These are phyloP conservation scores for Pelosia muscerda DNA, from an alignment of 2,888 invertebrate genomes.

Conservation along the genomic window DNA sequence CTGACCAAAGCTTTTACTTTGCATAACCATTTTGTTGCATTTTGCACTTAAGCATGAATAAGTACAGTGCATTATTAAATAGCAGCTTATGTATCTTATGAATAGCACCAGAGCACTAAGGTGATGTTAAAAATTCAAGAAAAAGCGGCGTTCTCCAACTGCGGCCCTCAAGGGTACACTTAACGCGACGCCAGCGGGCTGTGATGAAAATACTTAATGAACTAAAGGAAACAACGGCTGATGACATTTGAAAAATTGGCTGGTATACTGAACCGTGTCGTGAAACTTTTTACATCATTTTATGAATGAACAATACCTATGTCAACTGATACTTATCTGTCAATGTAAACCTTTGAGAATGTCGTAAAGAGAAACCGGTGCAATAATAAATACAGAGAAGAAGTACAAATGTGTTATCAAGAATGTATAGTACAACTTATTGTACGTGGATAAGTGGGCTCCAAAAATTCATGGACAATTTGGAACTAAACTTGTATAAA, in stretches of 20 bases:
- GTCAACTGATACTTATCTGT: background rate
- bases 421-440: too few species aligned
- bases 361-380: too few species aligned
- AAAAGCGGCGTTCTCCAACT: slow-evolving; percentile 70
- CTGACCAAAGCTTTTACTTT: background rate
- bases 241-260: slow-evolving; percentile 47
- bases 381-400: too few species aligned
- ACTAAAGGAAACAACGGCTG: slow-evolving; percentile 56
- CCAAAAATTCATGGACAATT: too few species aligned
- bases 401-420: too few species aligned
- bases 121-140: slow-evolving; percentile 79
- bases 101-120: slow-evolving; percentile 62
- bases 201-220: slow-evolving; percentile 76
- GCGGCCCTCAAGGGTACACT: slow-evolving; percentile 70
- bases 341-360: too few species aligned
- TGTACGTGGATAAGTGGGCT: too few species aligned
- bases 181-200: slow-evolving; percentile 61
- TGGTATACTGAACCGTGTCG: slow-evolving; percentile 24
- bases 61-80: slow-evolving; percentile 40
- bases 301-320: background rate
- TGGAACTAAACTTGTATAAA: too few species aligned
- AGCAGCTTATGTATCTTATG: slow-evolving; percentile 50
- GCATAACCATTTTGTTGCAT: slow-evolving; percentile 29
- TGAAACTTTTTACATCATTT: slow-evolving; percentile 19
- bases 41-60: slow-evolving; percentile 37